Conservation (phyloP, 64 coral and sea anemone genomes). For the Pocillopora damicornis region DNA sequence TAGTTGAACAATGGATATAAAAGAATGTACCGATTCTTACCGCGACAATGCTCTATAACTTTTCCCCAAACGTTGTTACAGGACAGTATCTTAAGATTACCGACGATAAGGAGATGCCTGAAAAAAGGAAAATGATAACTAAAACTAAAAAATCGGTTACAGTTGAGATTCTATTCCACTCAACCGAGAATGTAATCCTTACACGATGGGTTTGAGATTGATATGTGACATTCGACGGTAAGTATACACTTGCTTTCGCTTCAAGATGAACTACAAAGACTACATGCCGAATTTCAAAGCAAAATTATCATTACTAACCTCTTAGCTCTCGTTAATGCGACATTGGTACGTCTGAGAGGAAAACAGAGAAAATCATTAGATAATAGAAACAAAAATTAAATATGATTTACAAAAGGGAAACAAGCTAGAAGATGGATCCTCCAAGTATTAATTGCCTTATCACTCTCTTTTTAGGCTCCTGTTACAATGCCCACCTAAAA, state of each 20-base stretch:
- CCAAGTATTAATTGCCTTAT: no score
- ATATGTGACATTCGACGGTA: no score
- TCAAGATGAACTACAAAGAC: no score
- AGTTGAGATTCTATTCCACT: not conserved
- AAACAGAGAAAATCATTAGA: not conserved
- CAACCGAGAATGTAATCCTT: not conserved
- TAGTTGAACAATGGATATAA: not conserved
- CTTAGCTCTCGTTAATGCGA: constrained; percentile 92
- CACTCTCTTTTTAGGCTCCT: no score
- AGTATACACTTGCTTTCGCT: no score
- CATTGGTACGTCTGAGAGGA: constrained; percentile 86
- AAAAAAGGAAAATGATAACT: not conserved
- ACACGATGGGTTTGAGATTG: no score
- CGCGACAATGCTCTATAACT: constrained; percentile 72
- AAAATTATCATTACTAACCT: constrained; percentile 49
- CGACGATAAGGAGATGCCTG: constrained; percentile 90
- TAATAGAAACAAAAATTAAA: not conserved
- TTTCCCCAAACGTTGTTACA: constrained; percentile 76
- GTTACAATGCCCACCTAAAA: no score
- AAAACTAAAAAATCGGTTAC: not conserved
- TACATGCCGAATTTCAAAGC: no score
- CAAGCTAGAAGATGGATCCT: not conserved
- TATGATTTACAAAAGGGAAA: not conserved
- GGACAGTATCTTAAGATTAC: constrained; percentile 76
- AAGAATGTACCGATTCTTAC: constrained; percentile 29